phyloP scores from a whole-genome alignment of 2,113 vertebrate genomes.

The Eulemur rufifrons region DNA sequence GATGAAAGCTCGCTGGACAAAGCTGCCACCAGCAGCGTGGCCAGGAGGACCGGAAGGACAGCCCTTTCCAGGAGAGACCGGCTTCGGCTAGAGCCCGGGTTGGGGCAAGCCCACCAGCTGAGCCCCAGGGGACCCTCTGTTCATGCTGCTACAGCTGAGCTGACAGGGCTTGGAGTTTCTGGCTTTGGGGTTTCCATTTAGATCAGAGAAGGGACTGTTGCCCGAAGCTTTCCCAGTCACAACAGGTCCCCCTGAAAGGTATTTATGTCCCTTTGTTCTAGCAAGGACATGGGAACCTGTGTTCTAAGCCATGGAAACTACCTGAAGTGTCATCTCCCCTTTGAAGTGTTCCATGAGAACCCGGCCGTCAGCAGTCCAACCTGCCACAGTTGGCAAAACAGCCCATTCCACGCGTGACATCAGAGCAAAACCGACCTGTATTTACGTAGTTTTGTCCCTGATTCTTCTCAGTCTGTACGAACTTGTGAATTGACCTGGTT shows the following conservation, averaged over 20 bases:
- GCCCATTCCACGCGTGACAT: rapidly evolving
- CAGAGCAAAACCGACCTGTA: not conserved
- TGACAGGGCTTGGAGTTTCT: too few species aligned
- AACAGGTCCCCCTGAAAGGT: too few species aligned
- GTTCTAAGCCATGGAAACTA: rapidly evolving
- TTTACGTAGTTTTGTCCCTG: not conserved
- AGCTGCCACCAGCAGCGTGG: not conserved
- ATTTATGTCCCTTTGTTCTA: not conserved
- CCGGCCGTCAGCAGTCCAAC: rapidly evolving
- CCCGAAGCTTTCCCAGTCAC: not conserved
- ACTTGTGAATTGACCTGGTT: not conserved
- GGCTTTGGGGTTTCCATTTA: not conserved
- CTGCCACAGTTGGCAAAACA: rapidly evolving
- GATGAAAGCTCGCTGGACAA: not conserved
- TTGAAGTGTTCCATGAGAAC: not conserved
- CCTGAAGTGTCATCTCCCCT: not conserved
- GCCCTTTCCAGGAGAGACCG: not conserved
- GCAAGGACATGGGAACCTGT: not conserved
- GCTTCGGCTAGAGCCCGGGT: not conserved
- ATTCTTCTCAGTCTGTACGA: not conserved
- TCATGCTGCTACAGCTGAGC: rapidly evolving
- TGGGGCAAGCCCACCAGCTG: rapidly evolving
- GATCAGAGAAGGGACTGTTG: not conserved
- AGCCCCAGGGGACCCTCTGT: not conserved
- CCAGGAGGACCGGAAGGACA: rapidly evolving